Percentiles rank a stretch among this genome's conserved stretches.
Evolutionary conservation across 2,797 vertebrate species (phyloP).

Genomic region (Muscicapa comitata): DNA sequence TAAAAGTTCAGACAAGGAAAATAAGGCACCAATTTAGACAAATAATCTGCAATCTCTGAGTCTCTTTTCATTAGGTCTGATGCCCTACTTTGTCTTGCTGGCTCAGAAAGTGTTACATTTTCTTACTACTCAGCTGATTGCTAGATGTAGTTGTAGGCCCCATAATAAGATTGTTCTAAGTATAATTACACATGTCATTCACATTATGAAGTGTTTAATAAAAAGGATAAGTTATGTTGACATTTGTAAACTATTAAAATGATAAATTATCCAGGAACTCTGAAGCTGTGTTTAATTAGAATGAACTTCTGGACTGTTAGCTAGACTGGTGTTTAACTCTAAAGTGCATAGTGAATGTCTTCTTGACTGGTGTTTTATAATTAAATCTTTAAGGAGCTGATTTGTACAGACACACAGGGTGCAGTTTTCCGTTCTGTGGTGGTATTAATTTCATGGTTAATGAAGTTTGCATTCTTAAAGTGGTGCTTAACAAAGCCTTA

Average conservation of each 20-base stretch:
- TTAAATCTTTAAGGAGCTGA: slow-evolving; percentile 11
- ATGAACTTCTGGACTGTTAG: slow-evolving; percentile 16
- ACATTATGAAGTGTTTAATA: slow-evolving; percentile 25
- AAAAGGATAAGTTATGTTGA: background rate
- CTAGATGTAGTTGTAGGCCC: background rate
- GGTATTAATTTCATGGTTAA: slow-evolving; percentile 58
- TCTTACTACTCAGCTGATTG: background rate
- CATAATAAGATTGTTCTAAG: slow-evolving; percentile 25
- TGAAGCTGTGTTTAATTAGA: slow-evolving; percentile 37
- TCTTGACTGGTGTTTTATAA: slow-evolving; percentile 12
- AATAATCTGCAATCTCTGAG: background rate
- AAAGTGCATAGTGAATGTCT: background rate
- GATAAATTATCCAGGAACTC: slow-evolving; percentile 3
- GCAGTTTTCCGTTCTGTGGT: background rate
- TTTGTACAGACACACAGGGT: background rate
- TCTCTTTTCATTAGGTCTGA: background rate
- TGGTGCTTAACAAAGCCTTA: slow-evolving; percentile 20
- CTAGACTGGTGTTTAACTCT: background rate
- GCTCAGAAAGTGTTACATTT: background rate
- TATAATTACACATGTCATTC: slow-evolving; percentile 12
- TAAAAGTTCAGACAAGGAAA: background rate
- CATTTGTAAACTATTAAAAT: slow-evolving; percentile 29
- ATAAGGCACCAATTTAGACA: background rate
- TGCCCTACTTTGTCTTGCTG: background rate
- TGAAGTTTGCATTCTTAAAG: slow-evolving; percentile 31